These are phyloP conservation scores for Zaprionus lachaisei DNA, from an alignment of 1,140 invertebrate genomes.

Conservation along the genomic window DNA sequence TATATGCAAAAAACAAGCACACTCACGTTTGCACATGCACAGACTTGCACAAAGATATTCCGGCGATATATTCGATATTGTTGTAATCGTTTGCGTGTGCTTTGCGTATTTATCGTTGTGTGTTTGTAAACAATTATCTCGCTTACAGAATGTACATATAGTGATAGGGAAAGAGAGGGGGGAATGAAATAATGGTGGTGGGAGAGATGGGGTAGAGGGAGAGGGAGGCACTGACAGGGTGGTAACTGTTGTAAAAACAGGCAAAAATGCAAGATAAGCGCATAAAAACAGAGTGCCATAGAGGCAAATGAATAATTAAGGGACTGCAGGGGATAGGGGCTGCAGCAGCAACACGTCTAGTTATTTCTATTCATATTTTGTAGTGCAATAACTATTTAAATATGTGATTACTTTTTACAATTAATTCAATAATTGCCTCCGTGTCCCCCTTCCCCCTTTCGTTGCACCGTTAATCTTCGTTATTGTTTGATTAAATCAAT, in stretches of 20 bases:
- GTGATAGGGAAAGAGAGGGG: background rate
- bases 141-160: constrained; percentile 28
- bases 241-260: background rate
- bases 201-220: background rate
- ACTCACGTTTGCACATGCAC: background rate
- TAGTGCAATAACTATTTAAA: background rate
- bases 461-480: constrained; percentile 42
- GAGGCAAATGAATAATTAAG: background rate
- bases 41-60: constrained; percentile 5
- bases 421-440: background rate
- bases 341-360: background rate
- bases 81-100: constrained; percentile 23
- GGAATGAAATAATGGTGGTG: background rate
- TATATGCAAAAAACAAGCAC: constrained; percentile 26
- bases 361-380: background rate
- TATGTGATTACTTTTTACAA: constrained; percentile 7
- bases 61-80: background rate
- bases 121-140: constrained; percentile 48
- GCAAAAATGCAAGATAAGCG: background rate
- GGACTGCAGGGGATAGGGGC: background rate
- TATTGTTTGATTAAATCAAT: constrained; percentile 68
- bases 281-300: background rate
- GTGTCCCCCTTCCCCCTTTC: too few species aligned
- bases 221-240: background rate
- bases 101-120: constrained; percentile 50